Percentiles rank a stretch among this genome's conserved stretches.
These are phyloP conservation scores for Platorchestia sp. DNA, from an alignment of 1,140 invertebrate genomes.

Conservation along the genomic window DNA sequence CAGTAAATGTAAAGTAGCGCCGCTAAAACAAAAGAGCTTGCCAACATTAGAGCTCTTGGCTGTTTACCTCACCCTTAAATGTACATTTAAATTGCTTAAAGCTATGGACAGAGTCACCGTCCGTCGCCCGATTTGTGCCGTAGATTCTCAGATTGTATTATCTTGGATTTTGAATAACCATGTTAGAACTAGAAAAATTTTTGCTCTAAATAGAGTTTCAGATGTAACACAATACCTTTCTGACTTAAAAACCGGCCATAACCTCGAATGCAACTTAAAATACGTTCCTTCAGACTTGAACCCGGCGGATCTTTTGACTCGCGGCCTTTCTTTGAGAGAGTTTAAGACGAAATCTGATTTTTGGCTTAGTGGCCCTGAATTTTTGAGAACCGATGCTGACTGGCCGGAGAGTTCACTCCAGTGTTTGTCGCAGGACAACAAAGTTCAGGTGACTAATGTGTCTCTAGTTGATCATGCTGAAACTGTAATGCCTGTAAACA, in stretches of 20 bases:
- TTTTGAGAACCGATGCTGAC: neutral
- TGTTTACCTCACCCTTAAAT: neutral
- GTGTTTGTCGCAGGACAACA: neutral
- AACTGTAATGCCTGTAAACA: neutral
- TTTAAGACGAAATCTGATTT: neutral
- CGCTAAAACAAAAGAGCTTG: neutral
- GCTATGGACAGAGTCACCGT: neutral
- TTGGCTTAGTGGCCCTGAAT: neutral
- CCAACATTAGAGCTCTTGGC: neutral
- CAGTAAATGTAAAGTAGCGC: neutral
- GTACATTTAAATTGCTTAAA: neutral
- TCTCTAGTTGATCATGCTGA: neutral
- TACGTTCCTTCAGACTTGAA: neutral
- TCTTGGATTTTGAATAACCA: conserved; percentile 28
- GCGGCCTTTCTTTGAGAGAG: neutral
- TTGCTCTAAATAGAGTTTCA: neutral
- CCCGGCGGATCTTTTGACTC: neutral
- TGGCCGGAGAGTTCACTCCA: neutral
- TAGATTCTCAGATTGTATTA: neutral
- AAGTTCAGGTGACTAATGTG: neutral
- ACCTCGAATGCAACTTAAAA: neutral
- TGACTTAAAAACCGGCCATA: neutral
- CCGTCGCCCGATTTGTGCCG: neutral
- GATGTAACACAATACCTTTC: neutral
- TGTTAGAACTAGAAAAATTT: conserved; percentile 16